phyloP scores from a whole-genome alignment of 1,140 invertebrate species.

The Zelostemma sp. region DNA sequence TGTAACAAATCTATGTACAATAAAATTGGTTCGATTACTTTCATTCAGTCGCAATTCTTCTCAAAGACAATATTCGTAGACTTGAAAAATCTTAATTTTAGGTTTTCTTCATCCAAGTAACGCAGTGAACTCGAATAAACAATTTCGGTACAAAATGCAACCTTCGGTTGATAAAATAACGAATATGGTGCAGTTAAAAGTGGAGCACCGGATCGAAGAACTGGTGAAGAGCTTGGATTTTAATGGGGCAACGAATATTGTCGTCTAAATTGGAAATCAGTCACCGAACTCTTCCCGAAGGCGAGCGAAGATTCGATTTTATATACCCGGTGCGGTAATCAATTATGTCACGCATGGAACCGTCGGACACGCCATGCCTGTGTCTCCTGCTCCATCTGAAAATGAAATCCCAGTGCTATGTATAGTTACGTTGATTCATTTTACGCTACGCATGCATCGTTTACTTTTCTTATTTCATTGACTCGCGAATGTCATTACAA shows the following conservation, averaged over 20 bases:
- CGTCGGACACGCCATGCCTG: slow-evolving; percentile 74
- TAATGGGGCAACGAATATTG: slow-evolving; percentile 15
- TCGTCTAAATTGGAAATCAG: slow-evolving; percentile 48
- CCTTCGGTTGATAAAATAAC: background rate
- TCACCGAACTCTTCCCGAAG: slow-evolving; percentile 88
- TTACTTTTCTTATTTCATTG: background rate
- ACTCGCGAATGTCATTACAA: too few species aligned
- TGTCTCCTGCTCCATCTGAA: slow-evolving; percentile 77
- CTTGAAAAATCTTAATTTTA: too few species aligned
- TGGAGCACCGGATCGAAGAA: slow-evolving; percentile 14
- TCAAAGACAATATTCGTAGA: background rate
- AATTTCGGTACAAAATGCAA: background rate
- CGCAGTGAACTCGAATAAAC: background rate
- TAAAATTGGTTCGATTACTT: background rate
- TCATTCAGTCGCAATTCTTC: background rate
- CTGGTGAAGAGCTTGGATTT: slow-evolving; percentile 30
- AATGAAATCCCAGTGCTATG: too few species aligned
- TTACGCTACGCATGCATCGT: slow-evolving; percentile 2
- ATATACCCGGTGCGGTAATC: slow-evolving; percentile 92
- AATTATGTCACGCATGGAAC: slow-evolving; percentile 75
- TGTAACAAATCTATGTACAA: background rate
- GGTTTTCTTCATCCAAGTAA: background rate
- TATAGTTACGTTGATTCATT: too few species aligned
- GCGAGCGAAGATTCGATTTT: slow-evolving; percentile 88
- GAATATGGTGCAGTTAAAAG: background rate